Evolutionary conservation across 2,888 invertebrate species (phyloP).

Genomic region (Drosophila macrospina): DNA sequence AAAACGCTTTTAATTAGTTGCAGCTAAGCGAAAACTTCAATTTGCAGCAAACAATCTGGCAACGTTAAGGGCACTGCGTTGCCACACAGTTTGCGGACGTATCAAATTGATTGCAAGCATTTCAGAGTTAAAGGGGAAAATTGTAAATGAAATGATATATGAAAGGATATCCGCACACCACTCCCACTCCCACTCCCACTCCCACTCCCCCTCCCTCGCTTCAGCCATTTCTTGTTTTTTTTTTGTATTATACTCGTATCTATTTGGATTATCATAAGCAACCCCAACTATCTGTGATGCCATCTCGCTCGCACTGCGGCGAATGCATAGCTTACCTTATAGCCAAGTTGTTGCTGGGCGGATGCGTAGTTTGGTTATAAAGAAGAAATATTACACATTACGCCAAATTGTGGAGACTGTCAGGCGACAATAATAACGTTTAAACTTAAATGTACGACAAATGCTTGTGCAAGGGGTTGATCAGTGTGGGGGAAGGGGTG

Average conservation of each 20-base stretch:
- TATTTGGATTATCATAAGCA: conserved; percentile 68
- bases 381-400: conserved; percentile 85
- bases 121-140: conserved; percentile 24
- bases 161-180: conserved; percentile 64
- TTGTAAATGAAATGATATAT: conserved; percentile 62
- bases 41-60: conserved; percentile 3
- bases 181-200: too few relatives aligned
- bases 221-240: conserved; percentile 27
- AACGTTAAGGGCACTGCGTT: background rate
- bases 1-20: conserved; percentile 75
- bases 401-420: conserved; percentile 84
- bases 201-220: conserved; percentile 8
- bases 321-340: conserved; percentile 6
- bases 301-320: background rate
- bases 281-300: conserved; percentile 6
- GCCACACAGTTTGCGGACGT: conserved; percentile 13
- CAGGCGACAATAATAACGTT: conserved; percentile 84
- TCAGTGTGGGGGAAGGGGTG: background rate
- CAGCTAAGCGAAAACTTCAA: conserved; percentile 62
- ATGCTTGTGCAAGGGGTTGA: conserved; percentile 1
- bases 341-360: conserved; percentile 54
- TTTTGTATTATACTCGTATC: conserved; percentile 19
- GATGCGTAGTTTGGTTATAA: conserved; percentile 81
- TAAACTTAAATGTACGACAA: conserved; percentile 61
- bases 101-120: conserved; percentile 61